These are phyloP conservation scores for Misgurnus mizolepis DNA, from an alignment of 2,113 vertebrate species.

Conservation along the genomic window DNA sequence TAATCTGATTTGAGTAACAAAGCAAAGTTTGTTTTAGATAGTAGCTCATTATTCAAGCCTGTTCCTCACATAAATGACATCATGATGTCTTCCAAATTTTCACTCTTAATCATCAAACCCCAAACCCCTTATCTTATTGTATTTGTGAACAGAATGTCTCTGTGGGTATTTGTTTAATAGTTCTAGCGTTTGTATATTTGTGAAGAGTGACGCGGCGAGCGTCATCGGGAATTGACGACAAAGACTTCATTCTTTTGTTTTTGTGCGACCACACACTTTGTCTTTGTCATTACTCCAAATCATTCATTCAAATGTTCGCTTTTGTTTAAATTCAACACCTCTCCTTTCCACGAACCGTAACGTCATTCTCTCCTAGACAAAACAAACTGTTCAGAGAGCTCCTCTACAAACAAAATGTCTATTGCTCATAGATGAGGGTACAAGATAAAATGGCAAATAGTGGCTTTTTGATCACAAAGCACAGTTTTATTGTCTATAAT, in stretches of 20 bases:
- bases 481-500: no score
- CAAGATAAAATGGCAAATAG: background rate
- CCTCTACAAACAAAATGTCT: background rate
- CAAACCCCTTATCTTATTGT: background rate
- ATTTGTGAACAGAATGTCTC: background rate
- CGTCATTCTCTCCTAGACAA: conserved; percentile 24
- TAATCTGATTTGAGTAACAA: background rate
- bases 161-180: background rate
- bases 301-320: background rate
- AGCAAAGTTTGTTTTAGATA: background rate
- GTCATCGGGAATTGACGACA: background rate
- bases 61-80: no score
- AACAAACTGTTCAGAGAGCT: background rate
- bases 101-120: background rate
- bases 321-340: conserved; percentile 8
- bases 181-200: conserved; percentile 20
- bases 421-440: background rate
- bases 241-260: background rate
- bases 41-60: background rate
- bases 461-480: background rate
- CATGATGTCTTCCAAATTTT: no score
- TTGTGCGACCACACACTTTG: background rate
- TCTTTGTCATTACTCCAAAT: conserved; percentile 1
- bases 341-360: background rate
- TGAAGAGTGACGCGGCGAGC: background rate